A percentile compares a stretch with the other conserved stretches of the same genome.
phyloP scores from a whole-genome alignment of 2,113 vertebrate species.

The Mionectes macconnelli region DNA sequence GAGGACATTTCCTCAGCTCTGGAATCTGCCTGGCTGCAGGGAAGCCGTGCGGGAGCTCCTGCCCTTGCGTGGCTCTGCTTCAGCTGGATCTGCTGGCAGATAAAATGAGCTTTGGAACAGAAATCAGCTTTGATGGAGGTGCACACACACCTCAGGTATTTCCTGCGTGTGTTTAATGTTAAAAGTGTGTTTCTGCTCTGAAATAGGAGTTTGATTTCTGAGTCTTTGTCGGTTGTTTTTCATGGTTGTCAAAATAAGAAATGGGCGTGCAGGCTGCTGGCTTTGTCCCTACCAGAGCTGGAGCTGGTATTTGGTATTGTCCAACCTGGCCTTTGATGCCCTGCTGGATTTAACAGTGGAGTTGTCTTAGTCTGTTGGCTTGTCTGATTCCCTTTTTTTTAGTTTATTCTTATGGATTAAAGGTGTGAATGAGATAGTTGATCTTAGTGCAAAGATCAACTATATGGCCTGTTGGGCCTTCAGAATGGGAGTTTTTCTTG shows the following conservation, averaged over 20 bases:
- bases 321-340: not conserved
- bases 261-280: fast-evolving
- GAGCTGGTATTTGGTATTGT: not conserved
- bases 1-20: slow-evolving; percentile 23
- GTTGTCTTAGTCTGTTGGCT: not conserved
- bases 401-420: not conserved
- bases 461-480: not conserved
- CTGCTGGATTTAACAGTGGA: not conserved
- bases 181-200: not conserved
- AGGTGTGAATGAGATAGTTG: not conserved
- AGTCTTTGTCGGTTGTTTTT: not conserved
- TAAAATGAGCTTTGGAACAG: not conserved
- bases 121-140: not conserved
- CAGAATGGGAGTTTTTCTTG: not conserved
- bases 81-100: not conserved
- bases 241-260: not conserved
- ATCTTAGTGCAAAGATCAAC: not conserved
- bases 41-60: not conserved
- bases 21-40: not conserved
- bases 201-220: not conserved
- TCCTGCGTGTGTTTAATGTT: not conserved
- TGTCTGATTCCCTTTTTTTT: not conserved
- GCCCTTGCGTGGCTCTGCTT: not conserved
- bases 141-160: not conserved
- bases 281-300: not conserved